Base-by-base conservation (phyloP, 2,888 invertebrate genomes). In the Biston betularia region DNA sequence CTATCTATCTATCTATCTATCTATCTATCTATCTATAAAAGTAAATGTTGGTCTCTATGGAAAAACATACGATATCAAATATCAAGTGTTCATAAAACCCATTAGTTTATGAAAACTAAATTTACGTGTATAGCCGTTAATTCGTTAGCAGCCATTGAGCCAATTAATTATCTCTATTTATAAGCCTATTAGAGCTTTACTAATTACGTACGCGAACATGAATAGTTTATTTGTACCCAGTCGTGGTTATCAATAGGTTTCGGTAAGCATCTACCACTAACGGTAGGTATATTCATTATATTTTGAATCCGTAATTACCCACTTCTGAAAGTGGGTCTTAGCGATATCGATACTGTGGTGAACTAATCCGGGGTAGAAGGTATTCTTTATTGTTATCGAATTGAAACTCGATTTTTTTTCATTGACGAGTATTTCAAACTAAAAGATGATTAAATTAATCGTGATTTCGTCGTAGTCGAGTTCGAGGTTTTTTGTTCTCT, bases 111-210 rank as follows among this genome's bases (percentile, higher is more conserved):
- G 54, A 44, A 44, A 54, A 33, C 33, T n/a, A 54, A 54, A 38
- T 38, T 42, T 42, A 54, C 24, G 12, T 7, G 24, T 24, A 24
- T 2, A 24, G 11, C 12, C 38, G 34, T 48, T 57, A 57, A 57
- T 38, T 57, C 8, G 57, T 48, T 57, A 5, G 45, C 45, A 46
- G 10, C 55, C 55, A 56, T 44, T 55, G 7, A 11, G 48, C 42
- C 42, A 56, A 63, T 55, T 63, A 49, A 63, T 63, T 55, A 49
- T 42, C 14, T 49, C 7, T 49, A 49, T 56, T 63, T 49, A 56
- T 49, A 55, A 44, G 49, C 49, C 62, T 56, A 56, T 63, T 63
- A 63, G 44, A 49, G 62, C 56, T 63, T 63, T 53, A 57, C 57
- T 52, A 63, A 57, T 50, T 63, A 33, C 15, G 45, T 1, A 14